A percentile compares a stretch with the other conserved stretches of the same genome.
These are phyloP conservation scores for Trichosurus vulpecula DNA, from an alignment of 2,797 vertebrate species.

Conservation along the genomic window DNA sequence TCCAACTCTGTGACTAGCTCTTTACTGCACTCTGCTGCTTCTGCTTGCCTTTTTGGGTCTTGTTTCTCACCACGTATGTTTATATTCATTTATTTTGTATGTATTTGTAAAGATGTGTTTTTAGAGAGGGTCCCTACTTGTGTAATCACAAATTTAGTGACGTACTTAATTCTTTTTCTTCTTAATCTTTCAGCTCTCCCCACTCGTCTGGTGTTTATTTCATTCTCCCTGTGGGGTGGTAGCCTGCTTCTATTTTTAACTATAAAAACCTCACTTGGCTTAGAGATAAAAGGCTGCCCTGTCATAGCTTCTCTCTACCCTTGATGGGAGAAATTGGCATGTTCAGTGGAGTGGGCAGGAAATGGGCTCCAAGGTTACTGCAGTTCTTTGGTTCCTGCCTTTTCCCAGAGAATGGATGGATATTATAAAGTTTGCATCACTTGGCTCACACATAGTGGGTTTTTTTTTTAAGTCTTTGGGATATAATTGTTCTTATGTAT, in stretches of 20 bases:
- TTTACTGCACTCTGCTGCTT: not conserved
- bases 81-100: not conserved
- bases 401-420: slow-evolving; percentile 59
- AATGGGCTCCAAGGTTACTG: slow-evolving; percentile 52
- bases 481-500: not conserved
- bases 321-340: slow-evolving; percentile 50
- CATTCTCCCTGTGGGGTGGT: not conserved
- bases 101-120: not conserved
- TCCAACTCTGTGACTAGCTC: not conserved
- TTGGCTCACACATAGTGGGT: slow-evolving; percentile 16
- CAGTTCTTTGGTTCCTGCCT: slow-evolving; percentile 66
- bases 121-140: not conserved
- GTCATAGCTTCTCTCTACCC: not conserved
- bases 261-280: not conserved
- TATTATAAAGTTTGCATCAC: not conserved
- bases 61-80: not conserved
- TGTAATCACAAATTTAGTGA: not conserved
- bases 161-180: not conserved
- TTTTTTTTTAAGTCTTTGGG: slow-evolving; percentile 35
- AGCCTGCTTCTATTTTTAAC: not conserved
- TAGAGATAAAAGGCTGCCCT: not conserved
- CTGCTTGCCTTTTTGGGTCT: not conserved
- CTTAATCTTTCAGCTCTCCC: not conserved
- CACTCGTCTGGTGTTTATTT: not conserved
- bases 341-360: slow-evolving; percentile 45